A percentile compares a stretch with the other conserved stretches of the same genome.
Evolutionary conservation across 2,113 vertebrate species (phyloP).

Genomic region (Phaetusa simplex): DNA sequence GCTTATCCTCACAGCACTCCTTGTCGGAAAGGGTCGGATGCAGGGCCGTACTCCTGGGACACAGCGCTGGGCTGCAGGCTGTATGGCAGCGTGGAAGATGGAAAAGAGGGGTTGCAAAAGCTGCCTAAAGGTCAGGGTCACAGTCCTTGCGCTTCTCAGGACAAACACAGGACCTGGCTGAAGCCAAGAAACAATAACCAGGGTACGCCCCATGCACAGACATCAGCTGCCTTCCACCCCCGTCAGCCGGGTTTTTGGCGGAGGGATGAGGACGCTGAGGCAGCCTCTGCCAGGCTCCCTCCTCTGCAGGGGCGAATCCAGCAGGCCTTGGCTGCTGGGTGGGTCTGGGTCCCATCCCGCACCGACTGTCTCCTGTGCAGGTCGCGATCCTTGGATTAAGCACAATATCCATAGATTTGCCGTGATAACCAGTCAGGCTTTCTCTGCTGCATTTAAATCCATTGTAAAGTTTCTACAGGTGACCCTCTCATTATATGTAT

Average conservation of each 20-base stretch:
- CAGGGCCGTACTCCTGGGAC: neutral
- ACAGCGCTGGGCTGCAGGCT: neutral
- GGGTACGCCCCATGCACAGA: neutral
- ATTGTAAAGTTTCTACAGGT: neutral
- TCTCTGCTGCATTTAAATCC: neutral
- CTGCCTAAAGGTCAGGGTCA: neutral
- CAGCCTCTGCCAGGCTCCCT: neutral
- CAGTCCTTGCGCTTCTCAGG: neutral
- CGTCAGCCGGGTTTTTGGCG: neutral
- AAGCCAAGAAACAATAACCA: neutral
- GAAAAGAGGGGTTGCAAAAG: neutral
- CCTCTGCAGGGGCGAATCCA: neutral
- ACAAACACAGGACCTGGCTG: neutral
- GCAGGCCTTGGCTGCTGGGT: neutral
- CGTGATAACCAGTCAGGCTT: neutral
- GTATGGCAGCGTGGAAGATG: neutral
- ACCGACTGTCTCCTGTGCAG: accelerated
- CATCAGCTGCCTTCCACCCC: neutral
- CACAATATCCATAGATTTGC: neutral
- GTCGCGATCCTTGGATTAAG: neutral
- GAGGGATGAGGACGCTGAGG: neutral
- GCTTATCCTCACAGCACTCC: neutral
- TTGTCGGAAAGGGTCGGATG: neutral
- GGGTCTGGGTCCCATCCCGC: neutral
- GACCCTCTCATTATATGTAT: neutral